Evolutionary conservation across 1,140 invertebrate genomes (phyloP), one percentile per base, ranked within the genome.

Genomic region (Cyclargus thomasi): DNA sequence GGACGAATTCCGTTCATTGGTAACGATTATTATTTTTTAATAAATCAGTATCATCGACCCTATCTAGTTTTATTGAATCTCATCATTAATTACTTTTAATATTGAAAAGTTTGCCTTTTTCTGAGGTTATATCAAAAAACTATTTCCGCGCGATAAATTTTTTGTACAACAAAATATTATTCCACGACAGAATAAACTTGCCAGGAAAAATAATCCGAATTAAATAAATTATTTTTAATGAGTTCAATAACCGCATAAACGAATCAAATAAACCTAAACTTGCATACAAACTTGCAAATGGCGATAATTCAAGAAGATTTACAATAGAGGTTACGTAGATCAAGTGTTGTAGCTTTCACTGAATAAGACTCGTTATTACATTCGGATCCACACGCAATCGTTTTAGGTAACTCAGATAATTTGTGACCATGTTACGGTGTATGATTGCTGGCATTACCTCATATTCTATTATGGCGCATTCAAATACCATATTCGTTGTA

Each of bases 321-420:
- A 65, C 17, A 66, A 59, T 53, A 59, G 35, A 66, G 53, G 65
- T 87, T 85, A 86, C 83, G 73, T 77, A 68, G 73, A 84, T 85
- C 80, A 70, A 83, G 80, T 85, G 85, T 85, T 64, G 74, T 68
- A 69, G 77, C 85, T 88, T 88, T 87, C 86, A 86, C 86, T 88
- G 74, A 75, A 73, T 77, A 72, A 72, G 78, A 80, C 77, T 78
- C 75, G 80, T 81, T 82, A 76, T 84, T 86, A 85, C 80, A 84
- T 82, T 71, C 73, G 70, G 76, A 74, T 64, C 71, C 74, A 70
- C 75, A 83, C 83, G 85, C 83, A 88, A 85, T 74, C 57, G 73
- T 79, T 84, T 87, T 86, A 86, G 79, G 82, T 85, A 86, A 88
- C 76, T 67, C 59, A 70, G 62, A 78, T 79, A 72, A 75, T 67